Evolutionary conservation across 2,113 vertebrate genomes (phyloP), one percentile per base, ranked within the genome.

Genomic region (Rhea americana): DNA sequence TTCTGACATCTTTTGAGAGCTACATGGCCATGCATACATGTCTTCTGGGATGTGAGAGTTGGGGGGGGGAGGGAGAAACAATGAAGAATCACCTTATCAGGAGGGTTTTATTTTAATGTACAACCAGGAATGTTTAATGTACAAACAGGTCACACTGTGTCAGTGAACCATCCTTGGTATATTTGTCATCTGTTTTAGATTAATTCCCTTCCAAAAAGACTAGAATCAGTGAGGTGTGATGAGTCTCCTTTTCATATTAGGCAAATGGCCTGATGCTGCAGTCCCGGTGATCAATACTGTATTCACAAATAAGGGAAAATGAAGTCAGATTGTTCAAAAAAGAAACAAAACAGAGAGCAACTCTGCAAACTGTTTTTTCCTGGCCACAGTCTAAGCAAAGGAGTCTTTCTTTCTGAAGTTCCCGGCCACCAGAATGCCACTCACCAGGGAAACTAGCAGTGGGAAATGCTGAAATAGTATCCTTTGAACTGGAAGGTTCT

Each of bases 21-120:
- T 86, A 2, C 8, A 5, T 50, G 22, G 26, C 22, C 76, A 71
- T 0, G 0, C n/a, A 5, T 30, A 39, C 8, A 26, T 3, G 1
- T 51, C 15, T 81, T 59, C 26, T 19, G 11, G 43, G 53, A 53
- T 18, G 21, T 24, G 11, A 17, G 25, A 88, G 11, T 35, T 11
- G 12, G 17, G n/a, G 9, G 22, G 30, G 12, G 14, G 26, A n/a
- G 25, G 37, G 51, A 10, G n/a, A 18, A 71, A 9, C 28, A 32
- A 58, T 32, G 28, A 58, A 30, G 35, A 63, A 41, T 68, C 18
- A 35, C 26, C 30, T 48, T 43, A 30, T 14, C 0, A 0, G 30
- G 22, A 65, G 66, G 15, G 12, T 24, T 82, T 91, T 48, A 13
- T 48, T 55, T 65, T 19, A 73, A 39, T 74, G 30, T 12, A 61